A percentile compares a stretch with the other conserved stretches of the same genome.
These are phyloP conservation scores for Spheniscus mendiculus DNA, from an alignment of 2,113 vertebrate genomes.

Conservation along the genomic window DNA sequence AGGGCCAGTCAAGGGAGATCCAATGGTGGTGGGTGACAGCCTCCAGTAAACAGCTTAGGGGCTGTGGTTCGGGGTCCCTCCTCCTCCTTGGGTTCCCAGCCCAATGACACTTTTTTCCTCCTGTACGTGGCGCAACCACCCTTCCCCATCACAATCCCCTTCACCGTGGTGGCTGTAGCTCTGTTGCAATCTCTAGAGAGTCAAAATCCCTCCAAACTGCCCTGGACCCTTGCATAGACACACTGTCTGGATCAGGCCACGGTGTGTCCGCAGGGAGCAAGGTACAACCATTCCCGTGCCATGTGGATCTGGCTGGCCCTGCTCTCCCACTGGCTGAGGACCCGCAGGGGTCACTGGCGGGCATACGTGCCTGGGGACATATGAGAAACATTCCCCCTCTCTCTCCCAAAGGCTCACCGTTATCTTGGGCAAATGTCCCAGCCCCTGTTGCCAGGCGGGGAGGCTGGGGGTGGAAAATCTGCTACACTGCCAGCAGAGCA, in stretches of 20 bases:
- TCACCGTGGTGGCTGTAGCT: neutral
- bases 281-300: neutral
- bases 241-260: fast-evolving
- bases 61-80: neutral
- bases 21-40: neutral
- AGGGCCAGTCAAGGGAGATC: neutral
- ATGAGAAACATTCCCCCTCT: neutral
- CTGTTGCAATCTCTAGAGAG: neutral
- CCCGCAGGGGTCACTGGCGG: neutral
- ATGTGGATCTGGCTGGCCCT: neutral
- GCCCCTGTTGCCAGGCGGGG: neutral
- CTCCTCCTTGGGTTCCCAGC: neutral
- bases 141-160: neutral
- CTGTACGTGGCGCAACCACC: neutral
- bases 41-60: neutral
- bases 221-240: neutral
- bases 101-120: neutral
- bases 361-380: fast-evolving
- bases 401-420: neutral
- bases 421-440: fast-evolving
- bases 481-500: neutral
- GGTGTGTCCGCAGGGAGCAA: neutral
- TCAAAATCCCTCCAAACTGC: neutral
- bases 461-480: neutral
- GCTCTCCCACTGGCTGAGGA: neutral